These are phyloP conservation scores for Baryphthengus martii DNA, from an alignment of 2,113 vertebrate species.

Conservation along the genomic window DNA sequence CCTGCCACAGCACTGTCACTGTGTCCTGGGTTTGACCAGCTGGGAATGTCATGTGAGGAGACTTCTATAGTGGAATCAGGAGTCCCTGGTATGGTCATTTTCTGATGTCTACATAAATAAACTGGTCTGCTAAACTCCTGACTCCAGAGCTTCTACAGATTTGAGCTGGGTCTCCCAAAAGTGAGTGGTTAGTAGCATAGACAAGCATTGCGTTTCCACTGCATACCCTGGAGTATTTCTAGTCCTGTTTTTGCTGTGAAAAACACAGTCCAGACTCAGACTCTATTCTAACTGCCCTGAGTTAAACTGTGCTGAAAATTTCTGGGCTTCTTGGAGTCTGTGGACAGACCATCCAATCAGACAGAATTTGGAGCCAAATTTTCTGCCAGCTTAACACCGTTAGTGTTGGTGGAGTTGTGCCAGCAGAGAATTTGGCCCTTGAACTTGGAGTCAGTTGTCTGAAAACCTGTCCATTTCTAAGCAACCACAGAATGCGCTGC, in stretches of 20 bases:
- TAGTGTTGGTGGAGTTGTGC: neutral
- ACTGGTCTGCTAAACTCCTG: neutral
- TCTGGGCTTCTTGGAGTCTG: neutral
- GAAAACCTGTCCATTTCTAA: slow-evolving; percentile 40
- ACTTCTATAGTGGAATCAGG: neutral
- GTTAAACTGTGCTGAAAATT: neutral
- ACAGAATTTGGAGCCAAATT: slow-evolving; percentile 1
- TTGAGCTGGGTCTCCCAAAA: neutral
- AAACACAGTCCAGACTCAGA: neutral
- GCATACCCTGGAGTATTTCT: neutral
- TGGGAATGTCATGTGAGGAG: neutral
- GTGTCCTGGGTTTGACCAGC: neutral
- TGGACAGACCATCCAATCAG: neutral
- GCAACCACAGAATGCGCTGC: neutral
- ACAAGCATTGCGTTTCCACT: neutral
- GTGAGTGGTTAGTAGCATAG: neutral
- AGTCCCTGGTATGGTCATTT: neutral
- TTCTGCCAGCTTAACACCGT: slow-evolving; percentile 47
- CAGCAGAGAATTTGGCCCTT: slow-evolving; percentile 52
- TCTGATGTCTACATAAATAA: neutral
- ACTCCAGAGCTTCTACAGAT: neutral
- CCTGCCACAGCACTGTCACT: neutral
- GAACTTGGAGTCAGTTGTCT: slow-evolving; percentile 27
- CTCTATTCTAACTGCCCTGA: neutral
- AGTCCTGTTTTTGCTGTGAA: neutral